A percentile compares a stretch with the other conserved stretches of the same genome.
These are phyloP conservation scores for Patiria miniata DNA, from an alignment of 35 echinoderm and acorn worm species.

Conservation along the genomic window DNA sequence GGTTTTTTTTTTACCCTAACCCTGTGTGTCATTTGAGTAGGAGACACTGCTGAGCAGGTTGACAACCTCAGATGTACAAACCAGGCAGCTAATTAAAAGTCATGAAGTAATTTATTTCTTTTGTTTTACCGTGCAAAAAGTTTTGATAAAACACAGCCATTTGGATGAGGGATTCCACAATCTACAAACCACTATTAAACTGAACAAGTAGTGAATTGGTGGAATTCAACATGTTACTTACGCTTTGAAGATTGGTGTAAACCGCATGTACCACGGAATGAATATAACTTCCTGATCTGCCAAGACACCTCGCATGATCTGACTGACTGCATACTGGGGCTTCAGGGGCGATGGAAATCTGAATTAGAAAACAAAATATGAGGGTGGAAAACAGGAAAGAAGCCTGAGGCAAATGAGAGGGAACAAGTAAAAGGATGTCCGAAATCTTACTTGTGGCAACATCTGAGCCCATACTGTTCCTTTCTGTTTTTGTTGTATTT, in stretches of 20 bases:
- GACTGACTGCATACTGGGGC: constrained; percentile 67
- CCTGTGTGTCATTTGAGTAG: too few species aligned
- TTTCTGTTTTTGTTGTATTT: not conserved
- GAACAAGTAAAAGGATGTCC: not conserved
- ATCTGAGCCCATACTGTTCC: not conserved
- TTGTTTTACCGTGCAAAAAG: too few species aligned
- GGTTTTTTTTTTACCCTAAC: too few species aligned
- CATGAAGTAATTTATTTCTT: too few species aligned
- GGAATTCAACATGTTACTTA: constrained; percentile 84
- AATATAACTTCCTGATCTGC: constrained; percentile 80
- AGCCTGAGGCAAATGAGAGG: not conserved
- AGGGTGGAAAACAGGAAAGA: not conserved
- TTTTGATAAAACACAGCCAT: too few species aligned
- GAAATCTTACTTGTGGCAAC: not conserved
- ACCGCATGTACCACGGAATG: constrained; percentile 84
- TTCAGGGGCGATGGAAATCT: constrained; percentile 84
- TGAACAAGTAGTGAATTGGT: too few species aligned
- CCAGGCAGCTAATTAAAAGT: too few species aligned
- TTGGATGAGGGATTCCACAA: too few species aligned
- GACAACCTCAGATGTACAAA: too few species aligned
- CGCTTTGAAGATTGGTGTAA: constrained; percentile 85
- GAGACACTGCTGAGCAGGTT: too few species aligned
- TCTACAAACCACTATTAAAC: too few species aligned
- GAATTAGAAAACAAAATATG: constrained; percentile 1
- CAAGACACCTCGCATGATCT: constrained; percentile 83